Conservation (phyloP, 2,888 invertebrate species). For the Nymphalis urticae region DNA sequence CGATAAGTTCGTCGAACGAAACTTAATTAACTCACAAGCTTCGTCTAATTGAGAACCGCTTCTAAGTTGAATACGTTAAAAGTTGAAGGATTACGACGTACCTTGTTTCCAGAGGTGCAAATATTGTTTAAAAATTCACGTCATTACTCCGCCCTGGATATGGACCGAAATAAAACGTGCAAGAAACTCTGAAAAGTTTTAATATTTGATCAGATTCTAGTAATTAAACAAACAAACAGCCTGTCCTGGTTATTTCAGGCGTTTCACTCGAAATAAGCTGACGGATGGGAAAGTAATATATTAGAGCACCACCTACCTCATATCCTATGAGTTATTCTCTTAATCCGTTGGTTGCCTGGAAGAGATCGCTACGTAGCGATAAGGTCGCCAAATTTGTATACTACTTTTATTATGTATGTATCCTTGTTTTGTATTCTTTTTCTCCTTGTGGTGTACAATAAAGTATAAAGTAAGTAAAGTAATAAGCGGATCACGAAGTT, state of each 20-base stretch:
- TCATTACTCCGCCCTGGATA: constrained; percentile 12
- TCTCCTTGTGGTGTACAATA: too few relatives aligned
- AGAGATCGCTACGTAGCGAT: too few relatives aligned
- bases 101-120: neutral
- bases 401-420: too few relatives aligned
- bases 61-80: neutral
- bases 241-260: neutral
- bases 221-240: constrained; percentile 1
- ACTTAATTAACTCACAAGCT: neutral
- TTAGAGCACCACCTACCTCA: too few relatives aligned
- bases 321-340: too few relatives aligned
- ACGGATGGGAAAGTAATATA: neutral
- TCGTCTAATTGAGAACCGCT: neutral
- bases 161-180: constrained; percentile 12
- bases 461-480: too few relatives aligned
- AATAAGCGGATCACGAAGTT: too few relatives aligned
- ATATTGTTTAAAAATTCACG: constrained; percentile 24
- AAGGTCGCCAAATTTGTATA: too few relatives aligned
- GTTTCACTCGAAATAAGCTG: neutral
- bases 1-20: too few relatives aligned
- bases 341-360: too few relatives aligned
- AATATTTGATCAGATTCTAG: constrained; percentile 1
- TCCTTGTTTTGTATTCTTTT: too few relatives aligned
- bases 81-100: neutral
- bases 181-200: neutral